phyloP scores from a whole-genome alignment of 2,888 invertebrate genomes.

The Xanthorhoe designata region DNA sequence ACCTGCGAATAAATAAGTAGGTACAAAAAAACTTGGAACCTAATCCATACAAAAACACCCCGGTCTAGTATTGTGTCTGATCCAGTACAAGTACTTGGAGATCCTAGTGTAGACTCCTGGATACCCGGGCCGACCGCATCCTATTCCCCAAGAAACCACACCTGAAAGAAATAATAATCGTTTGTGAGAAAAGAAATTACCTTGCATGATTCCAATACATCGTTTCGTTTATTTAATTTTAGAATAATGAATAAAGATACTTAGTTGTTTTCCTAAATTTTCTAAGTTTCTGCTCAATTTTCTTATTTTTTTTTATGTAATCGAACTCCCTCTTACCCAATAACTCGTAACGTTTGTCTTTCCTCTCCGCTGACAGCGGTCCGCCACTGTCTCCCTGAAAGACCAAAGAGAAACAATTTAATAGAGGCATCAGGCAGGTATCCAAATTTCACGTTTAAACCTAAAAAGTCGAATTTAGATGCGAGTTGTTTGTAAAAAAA shows the following conservation, averaged over 20 bases:
- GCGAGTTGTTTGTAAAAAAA: no score
- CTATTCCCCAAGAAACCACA: constrained; percentile 95
- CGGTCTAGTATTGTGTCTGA: constrained; percentile 89
- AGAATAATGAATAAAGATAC: no score
- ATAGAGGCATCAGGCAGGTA: no score
- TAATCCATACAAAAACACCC: constrained; percentile 92
- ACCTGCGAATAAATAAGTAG: background rate
- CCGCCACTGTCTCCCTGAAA: constrained; percentile 92
- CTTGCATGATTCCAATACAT: no score
- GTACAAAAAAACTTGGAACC: background rate
- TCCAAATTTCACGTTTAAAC: no score
- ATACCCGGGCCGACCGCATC: constrained; percentile 93
- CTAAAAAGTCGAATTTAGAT: no score
- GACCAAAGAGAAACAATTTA: constrained; percentile 3
- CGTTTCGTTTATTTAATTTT: no score
- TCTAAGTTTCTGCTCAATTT: no score
- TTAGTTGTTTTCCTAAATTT: no score
- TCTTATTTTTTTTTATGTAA: no score
- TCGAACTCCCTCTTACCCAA: constrained; percentile 89
- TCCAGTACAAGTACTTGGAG: constrained; percentile 93
- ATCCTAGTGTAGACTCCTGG: constrained; percentile 95
- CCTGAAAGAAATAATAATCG: constrained; percentile 72
- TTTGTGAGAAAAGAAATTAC: no score
- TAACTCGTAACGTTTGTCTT: constrained; percentile 90
- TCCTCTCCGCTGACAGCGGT: constrained; percentile 89